phyloP scores from a whole-genome alignment of 2,113 vertebrate genomes.

The Deroptyus accipitrinus region DNA sequence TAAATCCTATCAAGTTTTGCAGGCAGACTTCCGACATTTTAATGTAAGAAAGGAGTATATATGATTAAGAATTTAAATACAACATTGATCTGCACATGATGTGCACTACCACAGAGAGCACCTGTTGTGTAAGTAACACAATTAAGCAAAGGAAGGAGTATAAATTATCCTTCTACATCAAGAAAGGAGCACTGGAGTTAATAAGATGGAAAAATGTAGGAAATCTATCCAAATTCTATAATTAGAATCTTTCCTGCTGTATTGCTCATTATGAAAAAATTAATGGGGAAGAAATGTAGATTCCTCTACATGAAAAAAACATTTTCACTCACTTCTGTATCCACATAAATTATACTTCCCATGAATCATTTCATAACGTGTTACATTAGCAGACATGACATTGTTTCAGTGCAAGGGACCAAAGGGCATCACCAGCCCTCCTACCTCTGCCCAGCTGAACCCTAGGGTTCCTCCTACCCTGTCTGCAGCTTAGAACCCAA shows the following conservation, averaged over 20 bases:
- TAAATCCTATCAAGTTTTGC: neutral
- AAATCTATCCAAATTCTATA: conserved; percentile 43
- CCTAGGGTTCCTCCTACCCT: neutral
- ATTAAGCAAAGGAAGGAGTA: conserved; percentile 36
- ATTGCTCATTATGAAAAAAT: conserved; percentile 45
- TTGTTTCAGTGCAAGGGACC: neutral
- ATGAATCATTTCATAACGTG: neutral
- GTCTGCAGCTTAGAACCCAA: neutral
- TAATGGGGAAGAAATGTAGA: conserved; percentile 17
- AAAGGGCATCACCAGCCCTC: neutral
- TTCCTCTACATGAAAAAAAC: neutral
- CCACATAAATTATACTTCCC: neutral
- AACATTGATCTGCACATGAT: neutral
- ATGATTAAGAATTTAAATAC: conserved; percentile 15
- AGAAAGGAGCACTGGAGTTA: conserved; percentile 4
- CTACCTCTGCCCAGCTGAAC: neutral
- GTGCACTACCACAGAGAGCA: conserved; percentile 13
- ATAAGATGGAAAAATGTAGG: conserved; percentile 52
- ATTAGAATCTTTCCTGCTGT: conserved; percentile 11
- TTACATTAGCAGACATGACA: neutral
- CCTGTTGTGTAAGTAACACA: conserved; percentile 37
- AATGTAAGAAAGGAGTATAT: neutral
- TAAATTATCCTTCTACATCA: conserved; percentile 36
- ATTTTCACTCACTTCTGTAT: conserved; percentile 17
- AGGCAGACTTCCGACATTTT: neutral